phyloP scores from a whole-genome alignment of 2,797 vertebrate species.

The Halcyon smyrnensis region DNA sequence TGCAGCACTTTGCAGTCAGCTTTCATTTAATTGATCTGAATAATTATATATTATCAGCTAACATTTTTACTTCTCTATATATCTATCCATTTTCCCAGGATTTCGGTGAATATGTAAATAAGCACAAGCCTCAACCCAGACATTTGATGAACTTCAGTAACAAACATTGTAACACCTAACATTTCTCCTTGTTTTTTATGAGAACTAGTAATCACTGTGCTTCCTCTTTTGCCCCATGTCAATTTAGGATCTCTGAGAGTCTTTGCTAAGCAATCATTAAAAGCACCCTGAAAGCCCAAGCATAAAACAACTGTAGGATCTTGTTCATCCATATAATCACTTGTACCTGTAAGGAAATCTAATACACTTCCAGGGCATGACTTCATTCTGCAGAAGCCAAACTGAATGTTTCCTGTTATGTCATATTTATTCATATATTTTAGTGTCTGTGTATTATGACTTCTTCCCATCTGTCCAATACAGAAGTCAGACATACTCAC shows the following conservation, averaged over 20 bases:
- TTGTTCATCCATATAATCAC: background rate
- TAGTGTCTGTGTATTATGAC: background rate
- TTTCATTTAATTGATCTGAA: background rate
- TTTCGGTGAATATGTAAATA: background rate
- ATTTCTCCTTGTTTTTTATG: background rate
- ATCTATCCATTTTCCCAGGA: background rate
- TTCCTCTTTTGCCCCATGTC: background rate
- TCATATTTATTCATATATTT: background rate
- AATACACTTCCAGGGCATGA: background rate
- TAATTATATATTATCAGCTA: background rate
- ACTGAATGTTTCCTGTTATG: background rate
- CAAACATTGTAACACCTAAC: background rate
- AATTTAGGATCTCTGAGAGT: background rate
- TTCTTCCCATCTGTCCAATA: background rate
- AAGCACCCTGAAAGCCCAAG: background rate
- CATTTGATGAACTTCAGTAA: background rate
- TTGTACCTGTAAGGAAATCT: background rate
- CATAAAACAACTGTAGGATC: background rate
- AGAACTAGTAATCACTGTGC: background rate
- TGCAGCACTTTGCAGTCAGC: background rate
- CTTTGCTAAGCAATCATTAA: background rate
- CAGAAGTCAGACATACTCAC: rapidly evolving
- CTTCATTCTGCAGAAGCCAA: background rate
- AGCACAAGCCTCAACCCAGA: background rate
- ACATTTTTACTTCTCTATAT: background rate